Conservation (phyloP, 2,888 invertebrate genomes). For the Sarcophaga carnaria region DNA sequence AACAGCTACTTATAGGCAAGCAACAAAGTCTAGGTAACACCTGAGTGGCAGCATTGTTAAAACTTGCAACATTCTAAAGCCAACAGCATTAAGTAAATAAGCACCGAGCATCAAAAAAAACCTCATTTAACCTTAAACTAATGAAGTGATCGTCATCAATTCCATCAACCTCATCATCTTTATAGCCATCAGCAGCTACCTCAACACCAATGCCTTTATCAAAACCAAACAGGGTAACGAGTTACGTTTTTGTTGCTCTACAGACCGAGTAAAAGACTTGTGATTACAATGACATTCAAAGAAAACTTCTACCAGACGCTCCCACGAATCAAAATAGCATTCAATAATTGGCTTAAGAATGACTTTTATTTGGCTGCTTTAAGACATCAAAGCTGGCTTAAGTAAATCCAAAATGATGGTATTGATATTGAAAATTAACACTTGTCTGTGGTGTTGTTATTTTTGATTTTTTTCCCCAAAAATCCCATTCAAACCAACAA, state of each 20-base stretch:
- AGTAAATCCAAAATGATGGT: slow-evolving; percentile 9
- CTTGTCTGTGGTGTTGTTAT: slow-evolving; percentile 24
- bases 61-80: slow-evolving; percentile 59
- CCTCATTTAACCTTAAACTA: slow-evolving; percentile 61
- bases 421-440: slow-evolving; percentile 57
- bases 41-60: slow-evolving; percentile 50
- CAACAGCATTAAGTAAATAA: background rate
- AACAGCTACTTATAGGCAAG: slow-evolving; percentile 28
- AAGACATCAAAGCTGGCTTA: slow-evolving; percentile 26
- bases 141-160: slow-evolving; percentile 64
- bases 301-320: slow-evolving; percentile 43
- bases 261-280: slow-evolving; percentile 17
- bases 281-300: slow-evolving; percentile 55
- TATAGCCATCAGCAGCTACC: slow-evolving; percentile 22
- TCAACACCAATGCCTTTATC: no score
- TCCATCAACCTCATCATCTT: background rate
- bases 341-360: slow-evolving; percentile 1
- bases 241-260: background rate
- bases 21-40: slow-evolving; percentile 48
- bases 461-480: background rate
- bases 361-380: background rate
- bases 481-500: slow-evolving; percentile 30
- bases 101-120: background rate
- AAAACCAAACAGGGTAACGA: no score
- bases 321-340: slow-evolving; percentile 52